A percentile compares a stretch with the other conserved stretches of the same genome.
Conservation (phyloP, 2,113 vertebrate species). For the Laterallus jamaicensis region DNA sequence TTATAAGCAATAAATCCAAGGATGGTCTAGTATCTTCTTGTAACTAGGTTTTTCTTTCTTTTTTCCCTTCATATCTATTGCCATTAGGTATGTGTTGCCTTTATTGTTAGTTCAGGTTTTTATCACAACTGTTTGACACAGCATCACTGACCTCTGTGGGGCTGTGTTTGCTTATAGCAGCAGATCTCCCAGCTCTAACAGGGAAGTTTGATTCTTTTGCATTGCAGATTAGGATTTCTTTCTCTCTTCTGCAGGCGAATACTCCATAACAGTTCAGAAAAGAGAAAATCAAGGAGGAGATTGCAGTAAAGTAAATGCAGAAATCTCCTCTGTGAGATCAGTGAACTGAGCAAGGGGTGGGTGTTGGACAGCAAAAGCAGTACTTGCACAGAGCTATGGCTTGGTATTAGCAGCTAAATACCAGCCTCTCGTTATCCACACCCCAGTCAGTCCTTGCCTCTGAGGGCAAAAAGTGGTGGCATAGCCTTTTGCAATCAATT, state of each 20-base stretch:
- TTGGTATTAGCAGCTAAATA: background rate
- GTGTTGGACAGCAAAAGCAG: background rate
- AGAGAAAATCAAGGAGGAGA: background rate
- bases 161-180: background rate
- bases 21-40: background rate
- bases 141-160: background rate
- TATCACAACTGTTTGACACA: background rate
- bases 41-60: background rate
- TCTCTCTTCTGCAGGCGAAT: background rate
- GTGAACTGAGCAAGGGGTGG: background rate
- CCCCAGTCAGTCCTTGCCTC: background rate
- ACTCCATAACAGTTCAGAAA: background rate
- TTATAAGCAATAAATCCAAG: constrained; percentile 12
- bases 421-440: background rate
- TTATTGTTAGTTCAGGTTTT: background rate
- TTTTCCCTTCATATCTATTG: background rate
- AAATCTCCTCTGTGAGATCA: background rate
- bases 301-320: too few species aligned
- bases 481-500: background rate
- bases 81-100: background rate
- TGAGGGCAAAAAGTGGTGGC: background rate
- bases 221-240: background rate
- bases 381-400: background rate
- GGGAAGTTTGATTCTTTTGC: background rate
- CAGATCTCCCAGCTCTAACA: background rate